These are phyloP conservation scores for Ciconia nigra DNA, from an alignment of 2,797 vertebrate species.

Conservation along the genomic window DNA sequence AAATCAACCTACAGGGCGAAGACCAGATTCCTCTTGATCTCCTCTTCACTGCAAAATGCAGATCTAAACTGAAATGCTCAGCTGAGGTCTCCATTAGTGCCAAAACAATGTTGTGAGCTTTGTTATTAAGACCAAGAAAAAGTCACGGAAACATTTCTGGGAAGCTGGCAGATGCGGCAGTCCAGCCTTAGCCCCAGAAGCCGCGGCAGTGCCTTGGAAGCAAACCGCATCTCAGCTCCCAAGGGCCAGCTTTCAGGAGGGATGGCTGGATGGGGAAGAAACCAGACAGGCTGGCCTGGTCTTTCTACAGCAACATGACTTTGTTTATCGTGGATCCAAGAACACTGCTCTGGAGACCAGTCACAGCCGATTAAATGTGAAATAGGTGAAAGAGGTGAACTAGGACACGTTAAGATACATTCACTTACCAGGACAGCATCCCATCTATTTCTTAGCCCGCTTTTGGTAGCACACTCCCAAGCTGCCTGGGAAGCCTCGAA, in stretches of 20 bases:
- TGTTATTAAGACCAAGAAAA: not conserved
- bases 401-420: not conserved
- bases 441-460: not conserved
- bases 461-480: not conserved
- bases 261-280: not conserved
- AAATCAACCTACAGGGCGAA: not conserved
- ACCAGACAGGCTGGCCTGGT: not conserved
- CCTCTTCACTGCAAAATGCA: not conserved
- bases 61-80: not conserved
- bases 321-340: not conserved
- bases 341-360: not conserved
- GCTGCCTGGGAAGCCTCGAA: not conserved
- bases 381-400: not conserved
- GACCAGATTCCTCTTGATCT: not conserved
- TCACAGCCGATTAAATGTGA: not conserved
- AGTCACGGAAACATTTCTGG: accelerated
- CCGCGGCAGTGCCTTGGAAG: accelerated
- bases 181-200: not conserved
- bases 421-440: not conserved
- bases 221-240: not conserved
- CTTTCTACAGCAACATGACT: not conserved
- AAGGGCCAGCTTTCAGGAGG: not conserved
- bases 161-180: accelerated
- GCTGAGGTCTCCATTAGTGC: not conserved
- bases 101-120: not conserved